Percentiles rank a stretch among this genome's conserved stretches.
Evolutionary conservation across 2,113 vertebrate genomes (phyloP).

Genomic region (Glaucidium brasilianum): DNA sequence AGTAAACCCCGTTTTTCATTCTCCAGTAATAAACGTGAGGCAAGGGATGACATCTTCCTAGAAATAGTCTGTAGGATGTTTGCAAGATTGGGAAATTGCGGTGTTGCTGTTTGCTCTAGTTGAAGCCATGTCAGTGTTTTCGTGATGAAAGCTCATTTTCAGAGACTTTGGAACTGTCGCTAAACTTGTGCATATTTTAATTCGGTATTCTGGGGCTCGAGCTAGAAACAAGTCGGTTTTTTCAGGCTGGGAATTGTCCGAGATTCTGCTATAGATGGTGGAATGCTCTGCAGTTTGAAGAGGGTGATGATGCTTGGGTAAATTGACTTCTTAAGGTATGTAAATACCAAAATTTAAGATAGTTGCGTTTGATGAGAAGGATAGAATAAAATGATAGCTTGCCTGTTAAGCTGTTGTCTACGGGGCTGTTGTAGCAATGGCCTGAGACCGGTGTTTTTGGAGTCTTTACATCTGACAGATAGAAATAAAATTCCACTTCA

Average conservation of each 20-base stretch:
- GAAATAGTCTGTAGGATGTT: constrained; percentile 21
- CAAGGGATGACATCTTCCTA: constrained; percentile 1
- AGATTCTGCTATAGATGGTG: not conserved
- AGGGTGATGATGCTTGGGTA: constrained; percentile 7
- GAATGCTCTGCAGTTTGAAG: not conserved
- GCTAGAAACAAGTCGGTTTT: not conserved
- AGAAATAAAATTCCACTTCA: not conserved
- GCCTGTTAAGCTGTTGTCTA: not conserved
- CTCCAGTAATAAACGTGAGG: constrained; percentile 15
- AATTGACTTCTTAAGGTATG: constrained; percentile 8
- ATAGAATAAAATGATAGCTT: not conserved
- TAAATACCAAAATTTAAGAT: constrained; percentile 3
- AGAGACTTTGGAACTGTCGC: not conserved
- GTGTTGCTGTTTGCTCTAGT: not conserved
- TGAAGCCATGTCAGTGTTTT: constrained; percentile 44
- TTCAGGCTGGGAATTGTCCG: not conserved
- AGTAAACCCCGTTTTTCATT: constrained; percentile 14
- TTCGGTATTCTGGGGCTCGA: not conserved
- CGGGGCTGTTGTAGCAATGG: not conserved
- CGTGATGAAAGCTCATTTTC: constrained; percentile 5
- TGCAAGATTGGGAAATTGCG: constrained; percentile 25
- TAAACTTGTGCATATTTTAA: not conserved
- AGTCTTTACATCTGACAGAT: not conserved
- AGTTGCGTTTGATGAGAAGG: not conserved
- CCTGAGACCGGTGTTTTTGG: not conserved